Evolutionary conservation across 2,888 invertebrate genomes (phyloP).

Genomic region (Troilus luridus): DNA sequence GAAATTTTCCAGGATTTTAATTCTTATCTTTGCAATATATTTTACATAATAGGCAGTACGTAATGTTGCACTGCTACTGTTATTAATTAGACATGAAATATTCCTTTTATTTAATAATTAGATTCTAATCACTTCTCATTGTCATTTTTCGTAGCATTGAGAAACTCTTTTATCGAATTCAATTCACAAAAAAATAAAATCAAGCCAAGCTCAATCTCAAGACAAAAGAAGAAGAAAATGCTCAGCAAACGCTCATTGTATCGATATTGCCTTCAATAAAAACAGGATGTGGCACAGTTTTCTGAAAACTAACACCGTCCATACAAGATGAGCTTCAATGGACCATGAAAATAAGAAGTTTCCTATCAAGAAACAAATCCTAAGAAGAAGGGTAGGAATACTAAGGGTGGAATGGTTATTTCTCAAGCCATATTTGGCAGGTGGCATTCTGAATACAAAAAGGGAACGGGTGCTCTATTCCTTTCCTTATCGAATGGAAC

Average conservation of each 20-base stretch:
- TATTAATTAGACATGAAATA: too few species aligned
- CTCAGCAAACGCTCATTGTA: background rate
- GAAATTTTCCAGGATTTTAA: too few species aligned
- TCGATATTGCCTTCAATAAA: background rate
- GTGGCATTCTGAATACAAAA: conserved; percentile 1
- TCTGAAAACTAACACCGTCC: background rate
- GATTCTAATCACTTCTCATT: too few species aligned
- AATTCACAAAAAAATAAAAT: background rate
- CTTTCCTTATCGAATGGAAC: background rate
- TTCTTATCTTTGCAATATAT: too few species aligned
- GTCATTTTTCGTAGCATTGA: too few species aligned
- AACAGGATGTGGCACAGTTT: background rate
- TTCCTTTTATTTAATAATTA: too few species aligned
- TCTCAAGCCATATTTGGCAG: background rate
- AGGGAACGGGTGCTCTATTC: background rate
- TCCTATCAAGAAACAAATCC: conserved; percentile 9
- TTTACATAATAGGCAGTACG: too few species aligned
- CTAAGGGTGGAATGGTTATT: background rate
- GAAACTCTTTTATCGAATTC: background rate
- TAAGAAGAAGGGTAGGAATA: background rate
- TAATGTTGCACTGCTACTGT: too few species aligned
- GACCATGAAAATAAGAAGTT: conserved; percentile 7
- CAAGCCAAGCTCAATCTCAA: background rate
- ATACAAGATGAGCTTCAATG: conserved; percentile 16
- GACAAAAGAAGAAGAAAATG: background rate